Evolutionary conservation across 2,888 invertebrate genomes (phyloP).

Genomic region (Hypolimnas misippus): DNA sequence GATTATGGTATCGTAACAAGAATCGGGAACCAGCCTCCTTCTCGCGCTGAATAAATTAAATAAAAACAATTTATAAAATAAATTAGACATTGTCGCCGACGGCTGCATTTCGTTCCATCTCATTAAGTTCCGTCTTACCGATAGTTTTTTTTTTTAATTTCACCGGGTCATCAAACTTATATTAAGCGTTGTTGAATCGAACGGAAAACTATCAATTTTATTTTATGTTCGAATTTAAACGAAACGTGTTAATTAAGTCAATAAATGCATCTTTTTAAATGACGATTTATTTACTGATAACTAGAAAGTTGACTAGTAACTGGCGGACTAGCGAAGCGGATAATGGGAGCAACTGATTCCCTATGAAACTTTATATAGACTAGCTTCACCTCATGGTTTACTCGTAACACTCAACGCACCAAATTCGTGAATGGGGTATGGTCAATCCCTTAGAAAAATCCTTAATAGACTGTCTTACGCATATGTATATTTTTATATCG

Average conservation of each 20-base stretch:
- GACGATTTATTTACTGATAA: background rate
- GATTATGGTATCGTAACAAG: conserved; percentile 81
- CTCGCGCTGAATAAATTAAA: conserved; percentile 81
- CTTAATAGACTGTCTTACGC: too few species aligned
- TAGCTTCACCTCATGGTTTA: too few species aligned
- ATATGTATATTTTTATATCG: too few species aligned
- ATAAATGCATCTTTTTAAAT: background rate
- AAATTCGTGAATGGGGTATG: too few species aligned
- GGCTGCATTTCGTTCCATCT: conserved; percentile 51
- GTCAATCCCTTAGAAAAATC: too few species aligned
- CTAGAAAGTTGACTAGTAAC: background rate
- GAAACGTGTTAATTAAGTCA: background rate
- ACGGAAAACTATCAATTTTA: conserved; percentile 5
- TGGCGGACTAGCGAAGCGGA: background rate
- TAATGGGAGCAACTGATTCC: too few species aligned
- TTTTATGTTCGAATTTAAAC: background rate
- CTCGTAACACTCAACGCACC: too few species aligned
- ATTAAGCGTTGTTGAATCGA: conserved; percentile 12
- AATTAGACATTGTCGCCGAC: conserved; percentile 62
- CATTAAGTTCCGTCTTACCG: conserved; percentile 54
- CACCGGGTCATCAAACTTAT: conserved; percentile 21
- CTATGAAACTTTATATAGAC: too few species aligned
- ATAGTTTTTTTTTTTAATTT: conserved; percentile 16
- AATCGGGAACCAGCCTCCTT: conserved; percentile 75
- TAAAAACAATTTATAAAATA: conserved; percentile 78